Evolutionary conservation across 2,113 vertebrate genomes (phyloP).

Genomic region (Redunca redunca): DNA sequence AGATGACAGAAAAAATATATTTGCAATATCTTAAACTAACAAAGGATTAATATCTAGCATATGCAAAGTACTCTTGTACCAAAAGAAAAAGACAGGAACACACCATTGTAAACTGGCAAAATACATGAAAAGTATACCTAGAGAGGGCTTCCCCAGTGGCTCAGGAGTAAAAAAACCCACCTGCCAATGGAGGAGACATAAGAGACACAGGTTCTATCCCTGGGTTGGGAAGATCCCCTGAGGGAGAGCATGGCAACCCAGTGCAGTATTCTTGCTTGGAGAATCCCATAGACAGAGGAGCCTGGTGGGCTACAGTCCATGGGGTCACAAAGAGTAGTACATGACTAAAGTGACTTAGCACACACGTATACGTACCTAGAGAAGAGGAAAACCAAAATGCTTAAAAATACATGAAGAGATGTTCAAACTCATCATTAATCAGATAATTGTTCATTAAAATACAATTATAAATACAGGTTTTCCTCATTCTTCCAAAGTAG

Average conservation of each 20-base stretch:
- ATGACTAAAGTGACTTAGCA: background rate
- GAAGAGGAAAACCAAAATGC: background rate
- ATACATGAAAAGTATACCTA: background rate
- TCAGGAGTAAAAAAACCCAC: background rate
- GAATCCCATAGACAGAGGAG: background rate
- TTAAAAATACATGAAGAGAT: background rate
- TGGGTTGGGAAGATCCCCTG: background rate
- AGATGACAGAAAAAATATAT: background rate
- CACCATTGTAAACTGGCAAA: background rate
- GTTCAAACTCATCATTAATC: slow-evolving; percentile 9
- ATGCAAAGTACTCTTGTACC: background rate
- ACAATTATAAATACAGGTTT: background rate
- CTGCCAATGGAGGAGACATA: background rate
- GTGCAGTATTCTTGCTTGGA: background rate
- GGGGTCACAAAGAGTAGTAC: background rate
- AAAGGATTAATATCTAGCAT: background rate
- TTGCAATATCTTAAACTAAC: background rate
- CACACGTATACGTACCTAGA: background rate
- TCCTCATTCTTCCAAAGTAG: background rate
- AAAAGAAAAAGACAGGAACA: background rate
- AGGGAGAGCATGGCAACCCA: background rate
- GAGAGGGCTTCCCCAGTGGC: background rate
- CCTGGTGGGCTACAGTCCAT: background rate
- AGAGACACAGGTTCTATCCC: background rate
- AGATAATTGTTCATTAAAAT: slow-evolving; percentile 10